Percentiles rank a stretch among this genome's conserved stretches.
phyloP scores from a whole-genome alignment of 2,888 invertebrate genomes.

The Malthinus flaveolus region DNA sequence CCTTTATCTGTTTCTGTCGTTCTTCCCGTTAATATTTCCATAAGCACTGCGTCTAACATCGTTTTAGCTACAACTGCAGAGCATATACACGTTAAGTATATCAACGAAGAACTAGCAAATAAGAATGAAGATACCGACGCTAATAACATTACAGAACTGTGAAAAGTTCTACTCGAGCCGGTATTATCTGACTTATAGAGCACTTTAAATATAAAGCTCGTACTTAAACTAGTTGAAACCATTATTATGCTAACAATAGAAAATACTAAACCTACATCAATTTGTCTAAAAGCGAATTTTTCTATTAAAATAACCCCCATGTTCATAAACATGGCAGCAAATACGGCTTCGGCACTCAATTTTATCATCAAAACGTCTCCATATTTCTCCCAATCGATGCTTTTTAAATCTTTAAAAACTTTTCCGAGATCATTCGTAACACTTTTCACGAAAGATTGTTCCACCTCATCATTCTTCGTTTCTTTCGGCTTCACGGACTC shows the following conservation, averaged over 20 bases:
- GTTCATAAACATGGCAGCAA: conserved; percentile 60
- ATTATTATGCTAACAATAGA: conserved; percentile 61
- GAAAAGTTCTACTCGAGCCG: conserved; percentile 55
- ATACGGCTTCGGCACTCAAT: conserved; percentile 60
- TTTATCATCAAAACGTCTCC: conserved; percentile 61
- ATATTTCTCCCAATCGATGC: conserved; percentile 59
- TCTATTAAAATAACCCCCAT: conserved; percentile 58
- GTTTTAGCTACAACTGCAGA: conserved; percentile 59
- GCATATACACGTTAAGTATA: conserved; percentile 56
- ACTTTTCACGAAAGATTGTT: too few relatives aligned
- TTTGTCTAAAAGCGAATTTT: conserved; percentile 56
- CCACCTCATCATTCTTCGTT: too few relatives aligned
- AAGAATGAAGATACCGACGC: conserved; percentile 40
- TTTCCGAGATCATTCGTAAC: conserved; percentile 41
- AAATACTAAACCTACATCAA: conserved; percentile 62
- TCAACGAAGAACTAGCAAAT: conserved; percentile 37
- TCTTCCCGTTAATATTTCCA: conserved; percentile 60
- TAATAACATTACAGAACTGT: conserved; percentile 55
- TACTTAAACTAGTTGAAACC: conserved; percentile 57
- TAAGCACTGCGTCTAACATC: conserved; percentile 58
- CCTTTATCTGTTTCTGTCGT: conserved; percentile 59
- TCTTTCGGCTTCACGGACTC: too few relatives aligned
- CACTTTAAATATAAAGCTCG: conserved; percentile 55
- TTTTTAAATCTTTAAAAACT: conserved; percentile 54
- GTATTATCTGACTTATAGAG: conserved; percentile 56